Evolutionary conservation across 2,888 invertebrate species (phyloP), one percentile per base, ranked within the genome.

Genomic region (Andrena dorsata): DNA sequence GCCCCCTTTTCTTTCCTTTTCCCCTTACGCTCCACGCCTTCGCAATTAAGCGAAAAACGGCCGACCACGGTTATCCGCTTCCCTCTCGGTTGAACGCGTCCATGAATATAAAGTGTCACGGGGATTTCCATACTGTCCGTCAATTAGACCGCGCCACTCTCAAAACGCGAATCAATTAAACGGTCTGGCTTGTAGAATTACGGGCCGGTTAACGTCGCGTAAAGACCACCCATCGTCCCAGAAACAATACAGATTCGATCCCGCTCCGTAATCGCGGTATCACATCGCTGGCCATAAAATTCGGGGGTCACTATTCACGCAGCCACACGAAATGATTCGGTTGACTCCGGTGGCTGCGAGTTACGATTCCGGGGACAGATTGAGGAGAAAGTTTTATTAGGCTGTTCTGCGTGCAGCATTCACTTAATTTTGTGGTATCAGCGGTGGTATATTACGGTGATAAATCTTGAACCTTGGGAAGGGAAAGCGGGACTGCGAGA

Each of bases 41-140:
- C 6, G 41, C 49, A 70, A 70, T 77, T 65, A 70, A 80, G 7
- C 20, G 56, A 28, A 41, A 51, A n/a, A 26, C n/a, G 6, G n/a
- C 2, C 16, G 56, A 16, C n/a, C 7, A 20, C 35, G 64, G 65
- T 64, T 69, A 69, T 70, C 28, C 56, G 16, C 6, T 0, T 41
- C 28, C 26, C 32, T 1, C 47, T 53, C 73, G 20, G 28, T 58
- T 32, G 20, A n/a, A 23, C 30, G 26, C 35, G 30, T 28, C 49
- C n/a, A 13, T 20, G 61, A 68, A 76, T 68, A 26, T n/a, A 47
- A 76, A 78, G 10, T 28, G 20, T 30, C 28, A 30, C 13, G 20
- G 4, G 26, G 63, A 63, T 49, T 49, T 76, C 53, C 28, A 41
- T 16, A 1, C 13, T 28, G 41, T 16, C 41, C 10, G 26, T 74